These are phyloP conservation scores for Nomada flava DNA, from an alignment of 2,888 invertebrate genomes.

Conservation along the genomic window DNA sequence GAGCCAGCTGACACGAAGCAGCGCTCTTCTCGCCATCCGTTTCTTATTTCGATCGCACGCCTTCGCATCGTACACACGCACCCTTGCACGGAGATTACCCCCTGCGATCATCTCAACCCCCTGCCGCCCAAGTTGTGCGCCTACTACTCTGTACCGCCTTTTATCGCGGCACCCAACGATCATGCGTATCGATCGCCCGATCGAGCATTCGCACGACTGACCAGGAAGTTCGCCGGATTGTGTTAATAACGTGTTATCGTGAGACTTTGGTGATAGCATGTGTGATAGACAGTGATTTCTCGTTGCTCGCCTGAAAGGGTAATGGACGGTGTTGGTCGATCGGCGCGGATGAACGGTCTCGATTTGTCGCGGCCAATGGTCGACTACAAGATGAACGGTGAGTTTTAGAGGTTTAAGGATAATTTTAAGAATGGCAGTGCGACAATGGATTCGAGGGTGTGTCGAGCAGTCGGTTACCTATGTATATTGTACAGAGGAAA, in stretches of 20 bases:
- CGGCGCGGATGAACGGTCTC: conserved; percentile 68
- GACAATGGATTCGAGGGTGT: too few relatives aligned
- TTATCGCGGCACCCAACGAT: conserved; percentile 8
- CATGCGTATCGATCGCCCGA: conserved; percentile 54
- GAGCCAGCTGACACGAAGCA: conserved; percentile 83
- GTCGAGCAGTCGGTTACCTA: too few relatives aligned
- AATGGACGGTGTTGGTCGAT: neutral
- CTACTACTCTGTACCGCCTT: neutral
- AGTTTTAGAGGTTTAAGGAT: conserved; percentile 60
- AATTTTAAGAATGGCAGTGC: too few relatives aligned
- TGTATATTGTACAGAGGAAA: neutral
- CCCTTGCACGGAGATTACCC: conserved; percentile 9
- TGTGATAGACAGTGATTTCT: conserved; percentile 56
- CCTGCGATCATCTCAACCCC: conserved; percentile 18
- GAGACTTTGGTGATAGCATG: conserved; percentile 54
- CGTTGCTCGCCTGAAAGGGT: neutral
- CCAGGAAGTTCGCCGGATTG: conserved; percentile 28
- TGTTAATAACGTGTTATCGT: conserved; percentile 53
- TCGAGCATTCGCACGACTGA: conserved; percentile 35
- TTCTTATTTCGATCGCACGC: conserved; percentile 51
- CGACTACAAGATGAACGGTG: conserved; percentile 79
- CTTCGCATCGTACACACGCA: conserved; percentile 28
- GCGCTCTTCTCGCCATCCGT: conserved; percentile 68
- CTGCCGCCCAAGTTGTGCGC: conserved; percentile 2
- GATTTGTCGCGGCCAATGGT: conserved; percentile 75